Base-by-base conservation (phyloP, 1,140 invertebrate genomes). In the Nymphalis io region DNA sequence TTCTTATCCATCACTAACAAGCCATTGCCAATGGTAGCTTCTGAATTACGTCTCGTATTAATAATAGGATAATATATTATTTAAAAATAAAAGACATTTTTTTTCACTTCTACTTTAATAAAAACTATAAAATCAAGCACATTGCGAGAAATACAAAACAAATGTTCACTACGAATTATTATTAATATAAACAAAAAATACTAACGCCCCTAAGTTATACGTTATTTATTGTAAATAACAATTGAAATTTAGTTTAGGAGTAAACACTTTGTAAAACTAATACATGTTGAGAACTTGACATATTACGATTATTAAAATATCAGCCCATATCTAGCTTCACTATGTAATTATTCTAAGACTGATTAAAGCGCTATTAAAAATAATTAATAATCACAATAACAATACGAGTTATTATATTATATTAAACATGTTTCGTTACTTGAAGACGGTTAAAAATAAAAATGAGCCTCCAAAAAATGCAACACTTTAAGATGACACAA, bases 41-140 rank as follows among this genome's bases (percentile, higher is more conserved):
- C n/a, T n/a, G n/a, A n/a, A n/a, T n/a, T n/a, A n/a, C n/a, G n/a
- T n/a, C n/a, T n/a, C n/a, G n/a, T n/a, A n/a, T n/a, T n/a, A n/a
- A n/a, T n/a, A n/a, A n/a, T n/a, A n/a, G n/a, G n/a, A n/a, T n/a
- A n/a, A n/a, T n/a, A n/a, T n/a, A n/a, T n/a, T n/a, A n/a, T n/a
- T n/a, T n/a, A n/a, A n/a, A 48, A 51, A 51, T 51, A 51, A 51
- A 51, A 51, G 16, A n/a, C 46, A 51, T 21, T 3, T 3, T 20
- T 16, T 51, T 51, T 51, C 16, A 10, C 20, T 51, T 51, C 46
- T 51, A 51, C 16, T 51, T 51, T 51, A 51, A 51, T 51, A 51
- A 16, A 51, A 51, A 51, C 8, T 51, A 51, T 20, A 51, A 51
- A 51, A 20, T 51, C 10, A 51, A 20, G 46, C 40, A 42, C 40